These are phyloP conservation scores for Haemorhous mexicanus DNA, from an alignment of 2,113 vertebrate species.

Conservation along the genomic window DNA sequence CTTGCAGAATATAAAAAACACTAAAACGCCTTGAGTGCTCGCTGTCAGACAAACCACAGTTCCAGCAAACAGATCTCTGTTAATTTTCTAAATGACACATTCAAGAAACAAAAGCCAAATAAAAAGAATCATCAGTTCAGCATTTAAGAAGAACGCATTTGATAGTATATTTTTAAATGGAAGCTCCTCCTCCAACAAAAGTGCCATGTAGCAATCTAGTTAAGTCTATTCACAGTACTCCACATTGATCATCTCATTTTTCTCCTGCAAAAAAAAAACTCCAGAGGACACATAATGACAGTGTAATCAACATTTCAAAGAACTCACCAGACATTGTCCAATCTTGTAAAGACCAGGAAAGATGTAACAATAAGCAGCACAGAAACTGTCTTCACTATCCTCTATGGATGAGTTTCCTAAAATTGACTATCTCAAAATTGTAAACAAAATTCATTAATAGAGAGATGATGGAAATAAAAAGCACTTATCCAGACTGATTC, in stretches of 20 bases:
- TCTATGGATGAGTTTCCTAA: background rate
- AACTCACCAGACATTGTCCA: constrained; percentile 32
- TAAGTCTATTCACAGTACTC: constrained; percentile 60
- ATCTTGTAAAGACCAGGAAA: constrained; percentile 26
- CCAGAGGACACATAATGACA: constrained; percentile 34
- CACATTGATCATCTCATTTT: constrained; percentile 68
- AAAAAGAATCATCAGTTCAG: constrained; percentile 67
- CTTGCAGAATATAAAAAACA: background rate
- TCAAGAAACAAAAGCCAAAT: constrained; percentile 65
- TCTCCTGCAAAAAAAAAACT: constrained; percentile 21
- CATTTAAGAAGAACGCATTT: constrained; percentile 52
- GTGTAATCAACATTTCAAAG: constrained; percentile 51
- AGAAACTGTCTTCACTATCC: background rate
- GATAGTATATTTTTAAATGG: constrained; percentile 55
- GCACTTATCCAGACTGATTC: background rate
- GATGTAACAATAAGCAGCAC: background rate
- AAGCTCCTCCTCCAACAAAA: constrained; percentile 60
- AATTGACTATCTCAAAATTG: background rate
- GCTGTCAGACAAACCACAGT: background rate
- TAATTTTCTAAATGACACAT: constrained; percentile 64
- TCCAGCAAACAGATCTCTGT: background rate
- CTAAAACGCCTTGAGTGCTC: background rate
- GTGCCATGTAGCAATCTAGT: constrained; percentile 53
- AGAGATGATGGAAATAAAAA: background rate
- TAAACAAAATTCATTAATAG: constrained; percentile 4